Evolutionary conservation across 2,113 vertebrate genomes (phyloP), one percentile per base, ranked within the genome.

Genomic region (Cyprinodon variegatus): DNA sequence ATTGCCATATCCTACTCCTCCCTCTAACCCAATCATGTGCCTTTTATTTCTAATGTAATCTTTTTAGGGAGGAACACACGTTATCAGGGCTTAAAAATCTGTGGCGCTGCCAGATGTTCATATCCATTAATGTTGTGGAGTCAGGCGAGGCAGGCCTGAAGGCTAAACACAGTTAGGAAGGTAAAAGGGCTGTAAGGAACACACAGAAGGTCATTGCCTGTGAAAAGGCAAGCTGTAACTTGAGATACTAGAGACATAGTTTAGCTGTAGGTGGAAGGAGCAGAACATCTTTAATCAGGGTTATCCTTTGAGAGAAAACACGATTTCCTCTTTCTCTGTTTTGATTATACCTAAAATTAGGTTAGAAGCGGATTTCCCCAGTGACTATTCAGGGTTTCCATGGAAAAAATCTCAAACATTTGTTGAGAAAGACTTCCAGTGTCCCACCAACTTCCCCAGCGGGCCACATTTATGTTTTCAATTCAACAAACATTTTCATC

Each of bases 1-100:
- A 84, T 87, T 78, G 72, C 83, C 75, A 84, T 86, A 81, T 81
- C 53, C 82, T 86, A 74, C 82, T 86, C 79, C 74, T 72, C 57
- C n/a, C 77, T 71, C 50, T 92, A 91, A 93, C 83, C 78, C 70
- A 83, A 90, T 93, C 77, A 86, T 74, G 64, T 4, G 69, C 80
- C 81, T 78, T 90, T 92, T 88, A 90, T 87, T 86, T 70, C 72
- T 65, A 78, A 81, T 74, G 37, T 88, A 91, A 91, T 91, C 70
- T 85, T 83, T 91, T 90, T 80, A 88, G 65, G 9, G 3, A 78
- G 78, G 81, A 71, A 76, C 78, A 77, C 71, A 79, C 61, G 46
- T 84, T 89, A 92, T 93, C 90, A 86, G 81, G 17, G 11, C 82
- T 69, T 75, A 63, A 68, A 78, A 88, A 91, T 91, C 84, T 72